These are phyloP conservation scores for Clunio marinus DNA, from an alignment of 2,888 invertebrate species.

Conservation along the genomic window DNA sequence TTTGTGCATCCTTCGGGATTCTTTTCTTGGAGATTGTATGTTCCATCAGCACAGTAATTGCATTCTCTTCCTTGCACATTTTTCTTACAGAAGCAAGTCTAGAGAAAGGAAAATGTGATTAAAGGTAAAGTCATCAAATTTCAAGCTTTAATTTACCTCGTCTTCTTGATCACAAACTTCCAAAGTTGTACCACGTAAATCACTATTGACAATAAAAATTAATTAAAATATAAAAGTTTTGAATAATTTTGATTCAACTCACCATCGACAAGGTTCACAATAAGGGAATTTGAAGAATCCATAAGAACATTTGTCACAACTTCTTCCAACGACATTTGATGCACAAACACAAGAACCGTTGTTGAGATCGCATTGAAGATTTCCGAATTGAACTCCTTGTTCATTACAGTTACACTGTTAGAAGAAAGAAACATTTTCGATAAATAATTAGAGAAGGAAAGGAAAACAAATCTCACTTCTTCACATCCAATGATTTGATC, in stretches of 20 bases:
- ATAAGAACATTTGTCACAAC: slow-evolving; percentile 80
- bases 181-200: slow-evolving; percentile 72
- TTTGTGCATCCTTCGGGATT: slow-evolving; percentile 91
- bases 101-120: background rate
- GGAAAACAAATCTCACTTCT: slow-evolving; percentile 50
- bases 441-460: too few relatives aligned
- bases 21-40: slow-evolving; percentile 77
- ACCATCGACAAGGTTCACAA: slow-evolving; percentile 73
- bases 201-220: slow-evolving; percentile 50
- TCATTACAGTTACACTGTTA: slow-evolving; percentile 81
- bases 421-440: too few relatives aligned
- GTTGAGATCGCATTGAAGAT: slow-evolving; percentile 80
- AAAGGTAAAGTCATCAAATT: background rate
- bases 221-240: background rate
- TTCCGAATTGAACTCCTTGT: slow-evolving; percentile 70
- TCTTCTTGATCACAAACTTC: slow-evolving; percentile 81
- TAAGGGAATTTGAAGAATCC: slow-evolving; percentile 85
- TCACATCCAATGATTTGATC: slow-evolving; percentile 94
- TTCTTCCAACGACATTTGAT: slow-evolving; percentile 78
- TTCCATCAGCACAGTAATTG: slow-evolving; percentile 80
- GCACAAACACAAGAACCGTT: slow-evolving; percentile 88
- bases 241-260: background rate
- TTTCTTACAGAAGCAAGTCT: slow-evolving; percentile 71
- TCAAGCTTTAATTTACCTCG: slow-evolving; percentile 42
- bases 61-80: slow-evolving; percentile 69